phyloP scores from a whole-genome alignment of 2,888 invertebrate species.

The Drosophila kuntzei region DNA sequence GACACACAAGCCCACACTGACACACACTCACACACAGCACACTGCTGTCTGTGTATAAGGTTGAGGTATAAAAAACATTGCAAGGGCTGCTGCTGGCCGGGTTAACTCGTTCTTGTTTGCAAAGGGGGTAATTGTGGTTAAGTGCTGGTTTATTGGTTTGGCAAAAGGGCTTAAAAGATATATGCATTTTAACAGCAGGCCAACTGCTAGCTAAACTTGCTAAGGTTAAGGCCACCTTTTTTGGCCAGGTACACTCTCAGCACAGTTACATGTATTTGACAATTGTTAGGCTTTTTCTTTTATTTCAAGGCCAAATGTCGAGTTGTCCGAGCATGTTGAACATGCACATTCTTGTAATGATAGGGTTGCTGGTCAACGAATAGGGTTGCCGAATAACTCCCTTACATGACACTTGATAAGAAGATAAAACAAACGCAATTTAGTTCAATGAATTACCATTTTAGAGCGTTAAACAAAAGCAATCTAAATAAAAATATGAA shows the following conservation, averaged over 20 bases:
- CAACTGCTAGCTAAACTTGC: constrained; percentile 43
- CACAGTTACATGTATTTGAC: constrained; percentile 41
- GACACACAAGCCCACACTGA: constrained; percentile 42
- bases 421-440: neutral
- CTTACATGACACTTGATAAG: constrained; percentile 10
- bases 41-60: constrained; percentile 32
- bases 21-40: constrained; percentile 18
- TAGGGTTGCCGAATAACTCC: constrained; percentile 7
- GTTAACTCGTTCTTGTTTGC: constrained; percentile 67
- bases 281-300: constrained; percentile 34
- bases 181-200: constrained; percentile 60
- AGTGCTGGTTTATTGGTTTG: constrained; percentile 82
- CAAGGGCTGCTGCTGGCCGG: constrained; percentile 49
- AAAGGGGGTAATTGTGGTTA: constrained; percentile 82
- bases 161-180: constrained; percentile 77
- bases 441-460: neutral
- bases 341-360: constrained; percentile 59
- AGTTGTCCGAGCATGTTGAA: constrained; percentile 42
- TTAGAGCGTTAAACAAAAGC: neutral
- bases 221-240: constrained; percentile 66
- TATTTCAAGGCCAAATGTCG: constrained; percentile 17
- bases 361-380: constrained; percentile 36
- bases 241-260: constrained; percentile 12
- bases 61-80: constrained; percentile 61
- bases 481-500: no score